Conservation (phyloP, 2,113 vertebrate species). For the Coptodon rendalli region DNA sequence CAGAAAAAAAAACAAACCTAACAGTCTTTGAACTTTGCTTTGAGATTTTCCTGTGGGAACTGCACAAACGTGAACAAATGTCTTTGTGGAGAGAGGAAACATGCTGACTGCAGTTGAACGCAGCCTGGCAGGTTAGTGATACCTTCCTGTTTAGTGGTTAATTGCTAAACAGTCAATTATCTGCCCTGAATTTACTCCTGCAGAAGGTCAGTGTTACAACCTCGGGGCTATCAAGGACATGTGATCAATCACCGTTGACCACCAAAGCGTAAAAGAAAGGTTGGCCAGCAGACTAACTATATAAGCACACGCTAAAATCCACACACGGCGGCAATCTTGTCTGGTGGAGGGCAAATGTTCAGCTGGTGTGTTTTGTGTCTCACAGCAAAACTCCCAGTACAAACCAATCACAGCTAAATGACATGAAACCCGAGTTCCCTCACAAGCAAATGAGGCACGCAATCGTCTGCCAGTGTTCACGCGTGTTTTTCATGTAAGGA, state of each 20-base stretch:
- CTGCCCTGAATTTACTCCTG: slow-evolving; percentile 12
- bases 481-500: neutral
- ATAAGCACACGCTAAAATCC: slow-evolving; percentile 53
- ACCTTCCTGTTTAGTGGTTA: slow-evolving; percentile 56
- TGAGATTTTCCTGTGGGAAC: slow-evolving; percentile 7
- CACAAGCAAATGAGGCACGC: neutral
- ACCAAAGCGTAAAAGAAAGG: slow-evolving; percentile 18
- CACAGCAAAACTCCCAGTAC: neutral
- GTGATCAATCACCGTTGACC: slow-evolving; percentile 55
- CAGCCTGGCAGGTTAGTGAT: slow-evolving; percentile 12
- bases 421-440: neutral
- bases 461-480: neutral
- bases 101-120: neutral
- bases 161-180: slow-evolving; percentile 48
- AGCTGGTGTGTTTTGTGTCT: neutral
- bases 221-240: slow-evolving; percentile 8
- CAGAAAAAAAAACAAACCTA: neutral
- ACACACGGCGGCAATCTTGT: neutral
- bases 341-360: neutral
- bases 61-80: slow-evolving; percentile 19
- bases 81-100: neutral
- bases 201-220: slow-evolving; percentile 32
- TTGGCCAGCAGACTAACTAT: neutral
- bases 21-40: neutral
- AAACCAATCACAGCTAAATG: neutral